Evolutionary conservation across 2,113 vertebrate genomes (phyloP), one percentile per base, ranked within the genome.

Genomic region (Empidonax alnorum): DNA sequence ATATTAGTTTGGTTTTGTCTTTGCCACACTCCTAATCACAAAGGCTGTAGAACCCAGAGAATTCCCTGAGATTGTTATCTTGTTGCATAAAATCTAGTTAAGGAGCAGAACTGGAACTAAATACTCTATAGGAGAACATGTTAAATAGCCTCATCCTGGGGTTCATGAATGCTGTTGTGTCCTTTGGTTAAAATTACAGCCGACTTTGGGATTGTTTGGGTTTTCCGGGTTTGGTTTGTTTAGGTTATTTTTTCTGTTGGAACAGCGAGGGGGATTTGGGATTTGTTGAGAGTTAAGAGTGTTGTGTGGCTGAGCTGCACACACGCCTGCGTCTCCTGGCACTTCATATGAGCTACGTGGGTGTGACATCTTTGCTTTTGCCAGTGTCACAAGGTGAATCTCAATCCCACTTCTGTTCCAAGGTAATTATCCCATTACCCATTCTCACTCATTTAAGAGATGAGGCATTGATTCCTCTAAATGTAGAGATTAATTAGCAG

Each of bases 331-430:
- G 10, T 22, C 28, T 94, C 35, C 49, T 95, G 72, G 42, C 18
- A 20, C n/a, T 63, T 83, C 3, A 3, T 15, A 4, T 39, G 35
- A 19, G 11, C 52, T 30, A 53, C 0, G 0, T 19, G 31, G n/a
- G 2, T 62, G 5, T 62, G 33, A n/a, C 23, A 24, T 50, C 55
- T 66, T 52, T 58, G 33, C 21, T 74, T 89, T 55, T 84, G 50
- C 81, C 35, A 27, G 42, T n/a, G 73, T 35, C 59, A 58, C 7
- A 15, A 41, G 31, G n/a, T 71, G 25, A 86, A 28, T 89, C 37
- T 47, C 62, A 50, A 89, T 50, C 42, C 15, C 1, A 3, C 23
- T 77, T 86, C 37, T 66, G 6, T 81, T 89, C 53, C 12, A n/a
- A 17, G 14, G 35, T 46, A 20, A 39, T 79, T 42, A 33, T 14